Base-by-base conservation (phyloP, 2,888 invertebrate genomes). In the Calameuta pallipes region DNA sequence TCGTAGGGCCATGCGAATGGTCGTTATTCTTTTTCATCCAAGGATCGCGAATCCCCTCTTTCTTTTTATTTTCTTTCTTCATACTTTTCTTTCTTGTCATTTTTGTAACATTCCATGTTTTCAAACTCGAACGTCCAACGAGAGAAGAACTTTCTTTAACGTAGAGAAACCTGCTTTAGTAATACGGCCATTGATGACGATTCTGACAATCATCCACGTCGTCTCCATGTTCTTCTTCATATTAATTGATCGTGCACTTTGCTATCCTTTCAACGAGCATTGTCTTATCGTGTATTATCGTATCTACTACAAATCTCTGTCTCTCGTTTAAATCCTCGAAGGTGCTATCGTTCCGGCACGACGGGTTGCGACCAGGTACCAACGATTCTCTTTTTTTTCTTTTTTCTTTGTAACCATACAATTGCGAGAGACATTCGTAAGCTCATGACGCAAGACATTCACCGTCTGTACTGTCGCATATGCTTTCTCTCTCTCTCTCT, bases 91-190 rank as follows among this genome's bases (percentile, higher is more conserved):
- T 56, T 56, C 84, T 85, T 85, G 82, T 87, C 86, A 82, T 87
- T 87, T 89, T 89, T 89, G 83, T 86, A 84, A 90, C 89, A 89
- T 89, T 89, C 89, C 89, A 89, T 87, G 86, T 86, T 88, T 89
- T 84, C 86, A 86, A 86, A 87, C 87, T 87, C 82, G 81, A 82
- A 82, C 79, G 80, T 76, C 80, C 81, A 82, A 71, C 81, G 85
- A 83, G 82, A 85, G 79, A 82, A 82, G 56, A 56, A 73, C 74
- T 73, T 74, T 33, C 36, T 74, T 77, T 73, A 36, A 74, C 30
- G 31, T 30, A 73, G 56, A 56, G 73, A 76, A 56, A 56, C 56
- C 56, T 56, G 23, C 23, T 23, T 23, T 56, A 56, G 56, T 9
- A 56, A 56, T 56, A 56, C 56, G 56, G 9, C 56, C 56, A 4